Evolutionary conservation across 2,797 vertebrate genomes (phyloP), one percentile per base, ranked within the genome.

Genomic region (Phoebastria nigripes): DNA sequence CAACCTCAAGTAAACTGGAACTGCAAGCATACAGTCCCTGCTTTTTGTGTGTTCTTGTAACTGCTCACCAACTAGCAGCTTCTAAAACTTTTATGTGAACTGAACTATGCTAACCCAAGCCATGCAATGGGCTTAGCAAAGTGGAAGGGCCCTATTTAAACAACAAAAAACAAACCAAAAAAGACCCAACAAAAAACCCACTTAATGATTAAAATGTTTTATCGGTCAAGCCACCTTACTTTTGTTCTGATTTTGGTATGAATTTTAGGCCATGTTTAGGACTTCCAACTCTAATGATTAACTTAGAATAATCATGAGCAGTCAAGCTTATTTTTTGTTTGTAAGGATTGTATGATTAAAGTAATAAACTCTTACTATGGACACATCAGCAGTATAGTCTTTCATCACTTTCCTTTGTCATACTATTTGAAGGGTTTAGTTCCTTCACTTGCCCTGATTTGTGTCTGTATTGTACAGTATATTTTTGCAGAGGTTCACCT

Each of bases 401-500:
- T 82, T 46, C 69, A 44, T 72, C 47, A 25, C 61, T 81, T 90
- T 62, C 44, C 21, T 11, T 14, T 63, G 20, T 59, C 21, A 7
- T 51, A 21, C 20, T 73, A 5, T 59, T 84, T 29, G 24, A 72
- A 59, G n/a, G 54, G n/a, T 82, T 67, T 82, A 11, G 11, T 87
- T 89, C 35, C 67, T 11, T 82, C 25, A 2, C 59, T 80, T 80
- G 26, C 15, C 29, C 35, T 82, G 46, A 31, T 66, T 69, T 70
- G 15, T 65, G 46, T 69, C 65, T 16, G 2, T 72, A 18, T 47
- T 39, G 10, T 78, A 56, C 25, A 47, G 19, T 81, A 3, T 63
- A 15, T 82, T 89, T 70, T 84, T 82, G 11, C 25, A 85, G 62
- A 66, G 56, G 24, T 55, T 94, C 35, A 62, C 49, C 62, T 90